Evolutionary conservation across 2,888 invertebrate species (phyloP).

Genomic region (Bugulina stolonifera): DNA sequence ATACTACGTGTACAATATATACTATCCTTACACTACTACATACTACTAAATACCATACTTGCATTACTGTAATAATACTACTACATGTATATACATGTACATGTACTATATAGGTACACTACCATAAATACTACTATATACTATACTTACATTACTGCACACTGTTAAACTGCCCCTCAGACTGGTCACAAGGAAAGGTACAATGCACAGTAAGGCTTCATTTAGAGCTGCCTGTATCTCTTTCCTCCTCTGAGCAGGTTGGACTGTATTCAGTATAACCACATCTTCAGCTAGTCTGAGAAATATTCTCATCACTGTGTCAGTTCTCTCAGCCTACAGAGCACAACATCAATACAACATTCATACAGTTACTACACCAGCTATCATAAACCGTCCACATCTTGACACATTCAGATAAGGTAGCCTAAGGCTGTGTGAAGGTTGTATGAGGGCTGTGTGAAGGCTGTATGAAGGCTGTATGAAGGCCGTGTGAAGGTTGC

Average conservation of each 20-base stretch:
- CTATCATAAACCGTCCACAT: too few species aligned
- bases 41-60: not conserved
- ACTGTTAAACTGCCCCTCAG: not conserved
- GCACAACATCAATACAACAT: too few species aligned
- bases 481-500: too few species aligned
- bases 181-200: not conserved
- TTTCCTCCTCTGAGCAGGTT: slow-evolving; percentile 74
- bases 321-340: slow-evolving; percentile 65
- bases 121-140: too few species aligned
- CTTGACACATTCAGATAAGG: too few species aligned
- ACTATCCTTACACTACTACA: not conserved
- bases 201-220: slow-evolving; percentile 74
- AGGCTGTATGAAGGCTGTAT: too few species aligned
- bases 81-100: too few species aligned
- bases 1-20: too few species aligned
- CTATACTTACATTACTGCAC: not conserved
- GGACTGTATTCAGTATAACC: slow-evolving; percentile 70
- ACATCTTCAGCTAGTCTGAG: slow-evolving; percentile 85
- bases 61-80: not conserved
- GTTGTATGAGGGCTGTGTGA: too few species aligned
- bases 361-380: too few species aligned
- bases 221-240: slow-evolving; percentile 80
- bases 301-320: slow-evolving; percentile 77
- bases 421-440: too few species aligned
- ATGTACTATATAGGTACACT: not conserved